Base-by-base conservation (phyloP, 2,797 vertebrate species). In the Myotis pilosus region DNA sequence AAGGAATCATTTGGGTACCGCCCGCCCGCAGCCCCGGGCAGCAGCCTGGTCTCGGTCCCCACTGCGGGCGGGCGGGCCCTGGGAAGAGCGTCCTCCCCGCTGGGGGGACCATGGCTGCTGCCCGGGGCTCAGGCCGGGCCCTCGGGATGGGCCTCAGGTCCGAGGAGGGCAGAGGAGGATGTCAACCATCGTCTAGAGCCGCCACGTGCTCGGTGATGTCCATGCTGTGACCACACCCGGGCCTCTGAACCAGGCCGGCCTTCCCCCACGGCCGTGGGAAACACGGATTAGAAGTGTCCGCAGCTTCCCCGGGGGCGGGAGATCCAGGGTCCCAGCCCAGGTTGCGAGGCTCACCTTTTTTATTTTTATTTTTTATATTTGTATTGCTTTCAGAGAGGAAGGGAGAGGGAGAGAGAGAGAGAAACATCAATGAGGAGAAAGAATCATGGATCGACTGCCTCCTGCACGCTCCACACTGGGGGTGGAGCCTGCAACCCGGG, bases 11-110 rank as follows among this genome's bases (percentile, higher is more conserved):
- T 19, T 1, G 28, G 28, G 68, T 28, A 36, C 75, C 6, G 9
- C 25, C 20, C 33, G 2, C 0, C n/a, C 0, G 1, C 7, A 6
- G 9, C 16, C 47, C 5, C 0, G 41, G 0, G 8, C 15, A 1
- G 5, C 20, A 10, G 33, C 23, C 13, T 0, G 20, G 0, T 20
- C 11, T 1, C 8, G 0, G 0, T 60, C 36, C 23, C 60, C 38
- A 11, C 7, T 0, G 10, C 10, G 3, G 30, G 10, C 38, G 44
- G 8, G 33, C 8, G 36, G 17, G 9, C 8, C 22, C 9, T 2
- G 11, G 0, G 1, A 0, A 15, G 68, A 33, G 19, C 36, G 0
- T 9, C 38, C 51, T 44, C n/a, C 30, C 0, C 2, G 71, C 25
- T 3, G 3, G 9, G 3, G n/a, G 12, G 5, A 3, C 6, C 4